These are phyloP conservation scores for Lophius piscatorius DNA, from an alignment of 2,113 vertebrate species.

Conservation along the genomic window DNA sequence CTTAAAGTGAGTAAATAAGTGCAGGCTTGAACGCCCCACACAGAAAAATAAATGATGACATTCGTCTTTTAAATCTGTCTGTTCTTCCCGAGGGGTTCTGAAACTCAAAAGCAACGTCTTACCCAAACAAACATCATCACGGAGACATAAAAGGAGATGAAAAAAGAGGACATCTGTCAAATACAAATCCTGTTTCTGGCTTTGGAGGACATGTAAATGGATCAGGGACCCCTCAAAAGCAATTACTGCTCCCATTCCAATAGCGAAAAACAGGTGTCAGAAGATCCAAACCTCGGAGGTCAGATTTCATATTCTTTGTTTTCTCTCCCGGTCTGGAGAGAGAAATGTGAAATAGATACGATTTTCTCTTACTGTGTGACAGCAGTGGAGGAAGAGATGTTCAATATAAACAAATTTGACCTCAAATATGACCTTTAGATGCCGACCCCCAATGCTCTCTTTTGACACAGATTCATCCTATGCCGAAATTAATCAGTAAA, in stretches of 20 bases:
- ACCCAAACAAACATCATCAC: conserved; percentile 62
- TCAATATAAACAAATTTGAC: no score
- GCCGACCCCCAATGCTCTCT: no score
- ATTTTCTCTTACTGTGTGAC: no score
- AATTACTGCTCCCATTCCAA: conserved; percentile 65
- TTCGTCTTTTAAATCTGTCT: conserved; percentile 32
- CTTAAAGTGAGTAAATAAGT: conserved; percentile 7
- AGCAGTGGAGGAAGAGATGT: no score
- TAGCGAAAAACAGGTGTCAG: conserved; percentile 65
- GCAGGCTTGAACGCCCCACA: conserved; percentile 27
- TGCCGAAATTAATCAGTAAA: no score
- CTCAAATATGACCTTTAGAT: no score
- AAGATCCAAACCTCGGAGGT: conserved; percentile 57
- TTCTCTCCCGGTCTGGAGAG: conserved; percentile 27
- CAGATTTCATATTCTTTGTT: conserved; percentile 54
- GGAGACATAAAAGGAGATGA: conserved; percentile 63
- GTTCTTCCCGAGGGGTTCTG: conserved; percentile 18
- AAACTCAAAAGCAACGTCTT: conserved; percentile 41
- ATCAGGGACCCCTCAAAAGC: conserved; percentile 69
- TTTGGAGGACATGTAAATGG: conserved; percentile 63
- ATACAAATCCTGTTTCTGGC: conserved; percentile 63
- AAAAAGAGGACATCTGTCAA: conserved; percentile 72
- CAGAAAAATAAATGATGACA: conserved; percentile 20
- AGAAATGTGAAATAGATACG: conserved; percentile 36
- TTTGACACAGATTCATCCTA: no score